phyloP scores from a whole-genome alignment of 2,888 invertebrate genomes.

The Schizaphis graminum region DNA sequence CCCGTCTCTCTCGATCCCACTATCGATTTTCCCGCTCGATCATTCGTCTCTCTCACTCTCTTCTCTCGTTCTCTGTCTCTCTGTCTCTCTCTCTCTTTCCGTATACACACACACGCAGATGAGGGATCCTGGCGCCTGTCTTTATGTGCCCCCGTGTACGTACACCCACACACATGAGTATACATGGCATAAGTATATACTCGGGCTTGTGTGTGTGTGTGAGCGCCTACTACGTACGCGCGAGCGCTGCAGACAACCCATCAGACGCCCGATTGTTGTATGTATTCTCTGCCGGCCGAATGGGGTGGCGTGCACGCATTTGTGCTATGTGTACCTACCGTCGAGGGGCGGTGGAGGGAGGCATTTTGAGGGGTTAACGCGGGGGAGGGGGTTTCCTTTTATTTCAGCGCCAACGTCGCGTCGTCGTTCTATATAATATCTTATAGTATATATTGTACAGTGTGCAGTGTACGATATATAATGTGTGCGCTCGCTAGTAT shows the following conservation, averaged over 20 bases:
- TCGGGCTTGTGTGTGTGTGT: not conserved
- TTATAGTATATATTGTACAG: not conserved
- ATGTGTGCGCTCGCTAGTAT: not conserved
- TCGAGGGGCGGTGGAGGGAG: not conserved
- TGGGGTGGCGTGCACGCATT: not conserved
- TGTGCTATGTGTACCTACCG: not conserved
- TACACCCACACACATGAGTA: not conserved
- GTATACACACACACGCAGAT: not conserved
- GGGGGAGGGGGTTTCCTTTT: slow-evolving; percentile 47
- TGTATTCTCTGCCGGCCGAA: slow-evolving; percentile 1
- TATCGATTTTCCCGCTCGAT: no score
- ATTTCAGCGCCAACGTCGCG: slow-evolving; percentile 50
- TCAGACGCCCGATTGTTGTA: slow-evolving; percentile 55
- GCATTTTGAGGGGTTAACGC: not conserved
- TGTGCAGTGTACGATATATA: not conserved
- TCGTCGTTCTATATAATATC: slow-evolving; percentile 1
- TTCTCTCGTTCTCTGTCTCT: not conserved
- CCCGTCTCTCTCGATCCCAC: not conserved
- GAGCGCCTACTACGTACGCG: not conserved
- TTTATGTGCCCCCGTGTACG: slow-evolving; percentile 11
- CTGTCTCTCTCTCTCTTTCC: not conserved
- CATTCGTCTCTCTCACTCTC: not conserved
- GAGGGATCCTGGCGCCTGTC: slow-evolving; percentile 64
- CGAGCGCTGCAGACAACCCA: slow-evolving; percentile 54
- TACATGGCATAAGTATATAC: not conserved